Conservation (phyloP, 2,113 vertebrate genomes). For the Leucoraja erinaceus region DNA sequence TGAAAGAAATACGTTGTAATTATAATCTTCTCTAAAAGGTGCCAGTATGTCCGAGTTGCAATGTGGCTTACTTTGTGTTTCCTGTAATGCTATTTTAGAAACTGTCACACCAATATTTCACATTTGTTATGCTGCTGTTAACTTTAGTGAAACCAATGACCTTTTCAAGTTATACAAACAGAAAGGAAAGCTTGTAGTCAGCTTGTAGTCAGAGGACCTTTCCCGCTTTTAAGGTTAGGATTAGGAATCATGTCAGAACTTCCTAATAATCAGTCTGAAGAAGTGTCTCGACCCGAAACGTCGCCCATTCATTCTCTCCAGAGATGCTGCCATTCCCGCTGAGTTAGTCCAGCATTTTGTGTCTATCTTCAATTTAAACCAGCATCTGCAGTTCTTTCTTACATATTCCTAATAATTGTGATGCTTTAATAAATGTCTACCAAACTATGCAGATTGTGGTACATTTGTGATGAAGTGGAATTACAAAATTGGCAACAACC, state of each 20-base stretch:
- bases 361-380: too few relatives aligned
- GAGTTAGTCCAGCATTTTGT: too few relatives aligned
- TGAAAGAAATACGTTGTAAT: not conserved
- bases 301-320: too few relatives aligned
- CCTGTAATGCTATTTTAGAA: not conserved
- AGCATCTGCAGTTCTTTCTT: too few relatives aligned
- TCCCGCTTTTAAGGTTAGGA: not conserved
- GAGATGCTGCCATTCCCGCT: too few relatives aligned
- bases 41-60: not conserved
- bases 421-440: not conserved
- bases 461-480: not conserved
- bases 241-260: not conserved
- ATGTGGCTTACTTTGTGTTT: not conserved
- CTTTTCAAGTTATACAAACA: not conserved
- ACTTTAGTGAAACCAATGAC: not conserved
- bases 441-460: not conserved
- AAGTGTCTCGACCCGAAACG: too few relatives aligned
- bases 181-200: not conserved
- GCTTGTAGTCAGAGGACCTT: not conserved
- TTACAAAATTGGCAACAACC: not conserved
- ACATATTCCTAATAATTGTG: not conserved
- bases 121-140: not conserved
- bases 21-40: not conserved
- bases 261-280: not conserved
- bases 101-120: too few relatives aligned